A percentile compares a stretch with the other conserved stretches of the same genome.
Evolutionary conservation across 1,140 invertebrate species (phyloP).

Genomic region (Pristionchus pacificus): DNA sequence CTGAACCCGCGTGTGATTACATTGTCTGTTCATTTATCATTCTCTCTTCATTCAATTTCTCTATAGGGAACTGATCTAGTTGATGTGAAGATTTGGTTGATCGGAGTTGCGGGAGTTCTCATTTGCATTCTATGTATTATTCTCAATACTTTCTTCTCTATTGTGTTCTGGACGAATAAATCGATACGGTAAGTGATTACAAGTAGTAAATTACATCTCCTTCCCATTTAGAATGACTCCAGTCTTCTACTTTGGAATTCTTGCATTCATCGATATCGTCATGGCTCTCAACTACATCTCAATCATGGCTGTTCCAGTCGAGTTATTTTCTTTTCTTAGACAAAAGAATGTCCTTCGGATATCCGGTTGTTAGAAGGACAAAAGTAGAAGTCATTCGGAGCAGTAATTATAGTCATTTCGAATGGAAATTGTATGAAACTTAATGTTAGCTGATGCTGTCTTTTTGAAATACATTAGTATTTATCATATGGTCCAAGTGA

Average conservation of each 20-base stretch:
- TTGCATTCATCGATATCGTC: constrained; percentile 50
- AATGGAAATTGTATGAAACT: constrained; percentile 5
- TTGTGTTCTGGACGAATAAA: constrained; percentile 47
- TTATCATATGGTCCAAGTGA: neutral
- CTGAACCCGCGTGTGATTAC: too few species aligned
- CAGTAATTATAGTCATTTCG: constrained; percentile 6
- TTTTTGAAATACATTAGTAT: neutral
- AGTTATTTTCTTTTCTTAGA: constrained; percentile 5
- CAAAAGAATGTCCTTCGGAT: neutral
- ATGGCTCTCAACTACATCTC: constrained; percentile 53
- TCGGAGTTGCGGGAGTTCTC: constrained; percentile 48
- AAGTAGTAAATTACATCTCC: neutral
- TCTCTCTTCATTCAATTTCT: too few species aligned
- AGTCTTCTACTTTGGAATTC: constrained; percentile 54
- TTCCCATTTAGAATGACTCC: constrained; percentile 38
- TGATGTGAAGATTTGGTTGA: constrained; percentile 50
- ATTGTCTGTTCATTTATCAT: too few species aligned
- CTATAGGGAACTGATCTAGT: constrained; percentile 37
- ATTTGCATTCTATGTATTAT: constrained; percentile 51
- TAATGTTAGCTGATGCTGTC: constrained; percentile 3
- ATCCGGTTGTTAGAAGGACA: neutral
- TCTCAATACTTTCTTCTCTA: constrained; percentile 55
- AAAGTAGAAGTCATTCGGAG: neutral
- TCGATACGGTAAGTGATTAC: neutral
- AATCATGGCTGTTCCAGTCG: constrained; percentile 53